Evolutionary conservation across 2,888 invertebrate species (phyloP), one percentile per base, ranked within the genome.

Genomic region (Tinea pellionella): DNA sequence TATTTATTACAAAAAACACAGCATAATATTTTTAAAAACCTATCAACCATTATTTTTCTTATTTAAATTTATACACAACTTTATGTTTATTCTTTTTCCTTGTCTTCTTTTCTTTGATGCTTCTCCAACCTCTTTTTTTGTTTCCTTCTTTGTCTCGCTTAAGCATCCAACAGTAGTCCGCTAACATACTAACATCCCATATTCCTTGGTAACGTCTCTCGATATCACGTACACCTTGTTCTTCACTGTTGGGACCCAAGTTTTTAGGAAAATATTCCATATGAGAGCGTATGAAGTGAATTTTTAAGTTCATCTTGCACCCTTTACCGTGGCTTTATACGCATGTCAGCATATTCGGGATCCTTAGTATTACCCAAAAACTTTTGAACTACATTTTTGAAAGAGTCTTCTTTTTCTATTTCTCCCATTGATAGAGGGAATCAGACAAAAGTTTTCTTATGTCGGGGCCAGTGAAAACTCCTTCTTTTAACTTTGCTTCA

Each of bases 201-300:
- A 16, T 59, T 59, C 59, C 59, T 41, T 43, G 12, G 43, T 43
- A 43, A 43, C 43, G 43, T 43, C 43, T 43, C 43, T 43, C 43
- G 43, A 43, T 43, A 43, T 32, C 30, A 30, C 30, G 30, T 4
- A 30, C 51, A 18, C 18, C n/a, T 15, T 37, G 59, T 43, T 60
- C 59, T 59, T 61, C 53, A 60, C 58, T 60, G n/a, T 58, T 13
- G 61, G 59, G 37, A 29, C 61, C 37, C 18, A 62, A 29, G 58
- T 62, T 60, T 60, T 59, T 30, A 37, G 42, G 43, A 11, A 62
- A 61, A 60, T 15, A n/a, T 32, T 57, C 60, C 24, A 62, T 32
- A 37, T 62, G 29, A 37, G 32, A 59, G 41, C 61, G 61, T 29
- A 62, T 51, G 41, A 62, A 62, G 37, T 62, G 58, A 43, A 62